phyloP scores from a whole-genome alignment of 2,797 vertebrate species.

The Anisognathus igniventris region DNA sequence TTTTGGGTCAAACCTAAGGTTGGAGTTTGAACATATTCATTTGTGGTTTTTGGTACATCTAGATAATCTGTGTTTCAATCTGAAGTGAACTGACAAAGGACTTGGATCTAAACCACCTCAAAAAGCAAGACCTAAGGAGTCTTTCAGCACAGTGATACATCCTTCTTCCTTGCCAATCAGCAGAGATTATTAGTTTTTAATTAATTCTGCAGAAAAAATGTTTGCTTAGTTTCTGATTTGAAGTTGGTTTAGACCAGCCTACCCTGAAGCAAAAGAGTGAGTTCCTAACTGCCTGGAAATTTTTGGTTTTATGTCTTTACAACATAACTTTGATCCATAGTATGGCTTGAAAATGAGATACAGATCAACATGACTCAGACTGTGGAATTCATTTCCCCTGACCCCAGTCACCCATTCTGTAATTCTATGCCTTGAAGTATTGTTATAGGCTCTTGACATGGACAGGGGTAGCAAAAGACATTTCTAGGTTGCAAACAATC shows the following conservation, averaged over 20 bases:
- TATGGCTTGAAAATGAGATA: neutral
- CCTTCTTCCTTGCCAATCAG: neutral
- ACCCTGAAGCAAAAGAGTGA: neutral
- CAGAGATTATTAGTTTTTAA: neutral
- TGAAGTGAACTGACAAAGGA: neutral
- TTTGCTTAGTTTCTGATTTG: neutral
- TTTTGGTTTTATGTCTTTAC: neutral
- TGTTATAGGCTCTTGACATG: neutral
- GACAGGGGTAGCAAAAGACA: neutral
- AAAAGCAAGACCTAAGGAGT: neutral
- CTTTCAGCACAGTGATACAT: neutral
- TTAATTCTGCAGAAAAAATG: neutral
- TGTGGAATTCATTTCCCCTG: neutral
- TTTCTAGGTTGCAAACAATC: slow-evolving; percentile 12
- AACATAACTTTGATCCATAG: neutral
- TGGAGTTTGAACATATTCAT: neutral
- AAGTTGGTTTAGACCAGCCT: neutral
- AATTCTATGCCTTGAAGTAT: neutral
- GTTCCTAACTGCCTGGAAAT: neutral
- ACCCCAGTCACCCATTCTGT: neutral
- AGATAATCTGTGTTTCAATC: neutral
- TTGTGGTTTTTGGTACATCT: neutral
- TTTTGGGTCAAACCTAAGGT: neutral
- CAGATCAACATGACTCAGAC: neutral
- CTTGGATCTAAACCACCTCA: neutral